Conservation (phyloP, 2,113 vertebrate genomes). For the Ptyas mucosa region DNA sequence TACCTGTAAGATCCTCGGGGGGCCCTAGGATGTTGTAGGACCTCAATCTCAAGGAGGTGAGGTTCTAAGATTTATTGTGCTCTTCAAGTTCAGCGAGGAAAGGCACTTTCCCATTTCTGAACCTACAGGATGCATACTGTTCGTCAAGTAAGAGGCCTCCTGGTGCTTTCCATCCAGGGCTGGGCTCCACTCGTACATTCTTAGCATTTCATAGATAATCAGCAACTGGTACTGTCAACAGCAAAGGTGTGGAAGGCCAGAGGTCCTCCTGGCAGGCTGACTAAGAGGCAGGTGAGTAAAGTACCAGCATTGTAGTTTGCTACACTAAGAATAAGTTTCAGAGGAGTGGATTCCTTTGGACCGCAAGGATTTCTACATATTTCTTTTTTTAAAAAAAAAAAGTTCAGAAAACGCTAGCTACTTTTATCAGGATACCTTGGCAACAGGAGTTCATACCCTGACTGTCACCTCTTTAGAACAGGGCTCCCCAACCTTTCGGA, state of each 20-base stretch:
- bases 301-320: neutral
- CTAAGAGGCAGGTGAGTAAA: conserved; percentile 3
- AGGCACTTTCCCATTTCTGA: neutral
- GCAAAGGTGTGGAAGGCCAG: neutral
- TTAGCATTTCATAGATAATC: conserved; percentile 21
- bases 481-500: neutral
- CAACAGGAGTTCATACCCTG: neutral
- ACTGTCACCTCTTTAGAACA: neutral
- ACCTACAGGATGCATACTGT: neutral
- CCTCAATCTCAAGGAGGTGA: neutral
- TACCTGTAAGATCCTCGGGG: neutral
- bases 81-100: neutral
- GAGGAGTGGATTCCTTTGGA: neutral
- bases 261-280: neutral
- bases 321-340: too few relatives aligned
- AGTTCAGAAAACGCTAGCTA: neutral
- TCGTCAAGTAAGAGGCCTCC: neutral
- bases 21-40: neutral
- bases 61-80: neutral
- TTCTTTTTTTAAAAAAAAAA: neutral
- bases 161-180: neutral
- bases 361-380: neutral
- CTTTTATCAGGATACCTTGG: neutral
- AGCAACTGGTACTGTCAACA: conserved; percentile 21
- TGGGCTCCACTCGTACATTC: conserved; percentile 15